Conservation (phyloP, 92 coral and sea anemone species). For the Diadumene lineata region DNA sequence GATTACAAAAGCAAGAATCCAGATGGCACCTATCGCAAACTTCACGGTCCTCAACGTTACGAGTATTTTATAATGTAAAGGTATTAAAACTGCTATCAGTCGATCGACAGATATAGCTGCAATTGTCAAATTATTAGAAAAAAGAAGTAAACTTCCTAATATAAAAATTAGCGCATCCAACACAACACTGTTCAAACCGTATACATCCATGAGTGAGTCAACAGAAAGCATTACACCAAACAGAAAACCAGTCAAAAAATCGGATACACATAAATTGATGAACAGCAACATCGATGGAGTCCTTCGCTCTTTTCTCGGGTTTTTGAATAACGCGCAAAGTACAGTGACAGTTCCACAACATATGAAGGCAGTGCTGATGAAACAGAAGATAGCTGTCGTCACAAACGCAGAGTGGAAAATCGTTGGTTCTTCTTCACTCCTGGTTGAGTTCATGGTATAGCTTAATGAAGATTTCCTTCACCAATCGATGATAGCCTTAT, state of each 20-base stretch:
- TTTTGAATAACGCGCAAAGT: constrained; percentile 8
- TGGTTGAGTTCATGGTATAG: neutral
- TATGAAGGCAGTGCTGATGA: neutral
- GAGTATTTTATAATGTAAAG: constrained; percentile 26
- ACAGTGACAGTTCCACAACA: constrained; percentile 6
- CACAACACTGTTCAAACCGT: constrained; percentile 16
- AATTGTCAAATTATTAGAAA: constrained; percentile 43
- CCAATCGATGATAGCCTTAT: no score
- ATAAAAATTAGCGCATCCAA: constrained; percentile 15
- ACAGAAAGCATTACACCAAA: neutral
- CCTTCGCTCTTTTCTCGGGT: constrained; percentile 10
- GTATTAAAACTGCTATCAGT: constrained; percentile 39
- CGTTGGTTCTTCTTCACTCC: neutral
- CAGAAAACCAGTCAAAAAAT: constrained; percentile 18
- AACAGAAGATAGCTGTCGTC: constrained; percentile 11
- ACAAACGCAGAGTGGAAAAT: constrained; percentile 21
- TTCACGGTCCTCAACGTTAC: constrained; percentile 34
- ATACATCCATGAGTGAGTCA: constrained; percentile 22
- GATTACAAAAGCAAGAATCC: constrained; percentile 30
- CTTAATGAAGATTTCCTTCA: no score
- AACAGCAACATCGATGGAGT: constrained; percentile 20
- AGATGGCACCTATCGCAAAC: constrained; percentile 20
- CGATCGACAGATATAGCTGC: constrained; percentile 49
- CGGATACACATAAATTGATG: constrained; percentile 10
- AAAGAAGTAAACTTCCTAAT: constrained; percentile 24